phyloP scores from a whole-genome alignment of 2,113 vertebrate species.

The Lophotis ruficrista region DNA sequence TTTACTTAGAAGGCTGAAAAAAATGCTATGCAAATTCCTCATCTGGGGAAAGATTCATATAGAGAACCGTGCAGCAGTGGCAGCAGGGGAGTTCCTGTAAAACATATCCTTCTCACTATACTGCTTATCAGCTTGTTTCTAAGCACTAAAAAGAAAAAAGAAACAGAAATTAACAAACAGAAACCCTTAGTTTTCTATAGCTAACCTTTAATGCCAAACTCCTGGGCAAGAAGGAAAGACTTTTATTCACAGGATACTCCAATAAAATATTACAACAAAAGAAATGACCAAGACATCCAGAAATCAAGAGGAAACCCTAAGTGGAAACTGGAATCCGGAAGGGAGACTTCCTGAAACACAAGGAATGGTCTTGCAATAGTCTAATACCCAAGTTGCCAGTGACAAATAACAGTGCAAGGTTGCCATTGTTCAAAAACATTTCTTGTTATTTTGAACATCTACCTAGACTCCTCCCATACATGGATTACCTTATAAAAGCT shows the following conservation, averaged over 20 bases:
- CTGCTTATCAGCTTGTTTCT: neutral
- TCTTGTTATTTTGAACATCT: neutral
- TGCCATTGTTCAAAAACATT: neutral
- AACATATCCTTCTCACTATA: neutral
- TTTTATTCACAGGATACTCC: neutral
- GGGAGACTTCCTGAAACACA: neutral
- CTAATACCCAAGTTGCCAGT: neutral
- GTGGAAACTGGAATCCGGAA: neutral
- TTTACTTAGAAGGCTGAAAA: neutral
- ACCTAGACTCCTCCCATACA: rapidly evolving
- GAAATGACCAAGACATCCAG: neutral
- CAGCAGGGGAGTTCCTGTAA: neutral
- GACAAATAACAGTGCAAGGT: neutral
- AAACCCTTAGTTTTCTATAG: neutral
- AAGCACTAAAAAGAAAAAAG: neutral
- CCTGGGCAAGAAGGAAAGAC: neutral
- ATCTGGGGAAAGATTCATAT: neutral
- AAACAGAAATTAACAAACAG: neutral
- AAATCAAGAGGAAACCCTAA: neutral
- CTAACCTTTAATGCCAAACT: neutral
- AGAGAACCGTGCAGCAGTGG: neutral
- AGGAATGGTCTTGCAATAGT: neutral
- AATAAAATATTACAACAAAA: neutral
- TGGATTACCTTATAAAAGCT: neutral
- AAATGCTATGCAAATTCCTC: neutral